These are phyloP conservation scores for Psittacula cyanocephala DNA, from an alignment of 2,113 vertebrate genomes.

Conservation along the genomic window DNA sequence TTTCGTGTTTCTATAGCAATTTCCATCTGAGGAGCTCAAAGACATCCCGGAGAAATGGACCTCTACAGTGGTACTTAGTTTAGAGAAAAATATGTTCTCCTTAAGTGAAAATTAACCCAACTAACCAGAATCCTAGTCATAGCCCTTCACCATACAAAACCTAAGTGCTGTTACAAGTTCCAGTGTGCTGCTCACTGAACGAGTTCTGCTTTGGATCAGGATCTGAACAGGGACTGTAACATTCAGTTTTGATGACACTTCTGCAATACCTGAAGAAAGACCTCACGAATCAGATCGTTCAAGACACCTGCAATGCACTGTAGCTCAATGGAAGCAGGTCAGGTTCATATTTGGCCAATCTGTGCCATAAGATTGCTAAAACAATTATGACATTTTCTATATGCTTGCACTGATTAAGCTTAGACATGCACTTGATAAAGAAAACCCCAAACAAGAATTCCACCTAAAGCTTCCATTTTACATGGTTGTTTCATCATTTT, in stretches of 20 bases:
- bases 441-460: not conserved
- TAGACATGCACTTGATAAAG: not conserved
- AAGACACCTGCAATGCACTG: not conserved
- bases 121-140: not conserved
- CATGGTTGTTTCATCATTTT: not conserved
- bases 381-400: not conserved
- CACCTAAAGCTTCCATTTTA: not conserved
- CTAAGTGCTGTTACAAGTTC: not conserved
- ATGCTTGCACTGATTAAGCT: not conserved
- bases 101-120: not conserved
- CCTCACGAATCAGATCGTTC: not conserved
- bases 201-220: rapidly evolving
- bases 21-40: not conserved
- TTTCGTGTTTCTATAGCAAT: not conserved
- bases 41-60: not conserved
- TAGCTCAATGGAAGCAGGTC: not conserved
- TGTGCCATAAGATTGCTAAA: not conserved
- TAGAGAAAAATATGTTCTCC: not conserved
- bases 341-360: not conserved
- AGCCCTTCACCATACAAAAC: not conserved
- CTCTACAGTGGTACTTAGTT: not conserved
- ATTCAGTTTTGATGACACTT: not conserved
- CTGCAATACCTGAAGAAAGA: not conserved
- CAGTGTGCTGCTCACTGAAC: not conserved
- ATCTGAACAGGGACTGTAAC: not conserved